Base-by-base conservation (phyloP, 2,113 vertebrate species). In the Macaca nemestrina region DNA sequence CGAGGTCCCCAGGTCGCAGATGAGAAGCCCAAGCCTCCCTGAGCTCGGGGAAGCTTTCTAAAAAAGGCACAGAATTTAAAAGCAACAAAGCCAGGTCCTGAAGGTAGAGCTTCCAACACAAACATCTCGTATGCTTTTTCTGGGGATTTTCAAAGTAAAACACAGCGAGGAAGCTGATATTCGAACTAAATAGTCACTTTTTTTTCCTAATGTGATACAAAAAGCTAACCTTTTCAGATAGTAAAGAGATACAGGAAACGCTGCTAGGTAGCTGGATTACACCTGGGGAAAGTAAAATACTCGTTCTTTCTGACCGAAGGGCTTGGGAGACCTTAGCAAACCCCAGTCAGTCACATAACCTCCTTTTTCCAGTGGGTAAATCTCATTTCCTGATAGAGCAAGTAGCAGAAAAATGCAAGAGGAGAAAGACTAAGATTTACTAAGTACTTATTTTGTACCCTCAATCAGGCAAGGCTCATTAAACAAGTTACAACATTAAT, bases 311-410 rank as follows among this genome's bases (percentile, higher is more conserved):
- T 73, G 80, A 40, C 20, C 48, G 0, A 1, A 25, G 23, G 30
- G 13, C 18, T 68, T 45, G 10, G 61, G 43, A 61, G 27, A 50
- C 48, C 27, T 59, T 4, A 8, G 81, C 22, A 40, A 70, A 70
- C 11, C 23, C 9, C 2, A 2, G 0, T 30, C 48, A 68, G 30
- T 14, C 35, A 27, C 0, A 1, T n/a, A 16, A 7, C 1, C 23
- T 40, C 32, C 18, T 55, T 72, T 84, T 55, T 17, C 59, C 59
- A 50, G 50, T 23, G 43, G 8, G 50, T 17, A 22, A 78, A 1
- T 86, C 52, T 38, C 22, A 50, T 22, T 81, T 27, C 45, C 43
- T 76, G 57, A 50, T 0, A 55, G 1, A 55, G 3, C 2, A 23
- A 48, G 16, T 4, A 55, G 83, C 40, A 52, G 84, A 52, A 81